A percentile compares a stretch with the other conserved stretches of the same genome.
Conservation (phyloP, 2,888 invertebrate species). For the Habroteleia sp. region DNA sequence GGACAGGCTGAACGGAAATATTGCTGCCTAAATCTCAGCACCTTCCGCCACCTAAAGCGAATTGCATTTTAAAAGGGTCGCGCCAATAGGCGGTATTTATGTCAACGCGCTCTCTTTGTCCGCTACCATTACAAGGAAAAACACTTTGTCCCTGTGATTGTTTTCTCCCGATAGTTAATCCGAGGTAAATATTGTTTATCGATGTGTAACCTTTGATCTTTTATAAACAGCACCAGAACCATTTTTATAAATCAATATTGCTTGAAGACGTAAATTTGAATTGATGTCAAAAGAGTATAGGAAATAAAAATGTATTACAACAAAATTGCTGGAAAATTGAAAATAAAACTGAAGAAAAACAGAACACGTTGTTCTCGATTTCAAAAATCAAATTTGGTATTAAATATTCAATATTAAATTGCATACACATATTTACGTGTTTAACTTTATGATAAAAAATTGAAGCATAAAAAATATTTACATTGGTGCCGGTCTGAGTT, state of each 20-base stretch:
- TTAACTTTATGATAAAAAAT: too few relatives aligned
- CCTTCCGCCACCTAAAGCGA: constrained; percentile 1
- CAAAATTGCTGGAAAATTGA: too few relatives aligned
- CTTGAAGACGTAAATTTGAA: constrained; percentile 5
- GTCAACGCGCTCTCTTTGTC: constrained; percentile 39
- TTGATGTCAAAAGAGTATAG: background rate
- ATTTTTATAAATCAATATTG: constrained; percentile 4
- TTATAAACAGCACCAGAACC: background rate
- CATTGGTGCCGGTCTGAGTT: too few relatives aligned
- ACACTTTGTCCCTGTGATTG: constrained; percentile 50
- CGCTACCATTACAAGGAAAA: constrained; percentile 46
- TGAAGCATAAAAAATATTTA: too few relatives aligned
- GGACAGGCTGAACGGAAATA: constrained; percentile 31
- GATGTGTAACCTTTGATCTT: constrained; percentile 34
- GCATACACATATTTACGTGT: too few relatives aligned
- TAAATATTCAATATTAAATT: too few relatives aligned
- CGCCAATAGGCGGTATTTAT: constrained; percentile 63
- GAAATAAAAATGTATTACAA: too few relatives aligned
- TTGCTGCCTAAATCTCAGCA: constrained; percentile 6
- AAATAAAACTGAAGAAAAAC: too few relatives aligned
- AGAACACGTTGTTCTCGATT: too few relatives aligned
- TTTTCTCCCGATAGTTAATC: constrained; percentile 18
- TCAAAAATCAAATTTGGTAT: too few relatives aligned
- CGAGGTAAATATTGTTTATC: constrained; percentile 37
- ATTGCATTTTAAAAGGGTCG: constrained; percentile 64